phyloP scores from a whole-genome alignment of 2,888 invertebrate genomes.

The Flabesymbios commensalis region DNA sequence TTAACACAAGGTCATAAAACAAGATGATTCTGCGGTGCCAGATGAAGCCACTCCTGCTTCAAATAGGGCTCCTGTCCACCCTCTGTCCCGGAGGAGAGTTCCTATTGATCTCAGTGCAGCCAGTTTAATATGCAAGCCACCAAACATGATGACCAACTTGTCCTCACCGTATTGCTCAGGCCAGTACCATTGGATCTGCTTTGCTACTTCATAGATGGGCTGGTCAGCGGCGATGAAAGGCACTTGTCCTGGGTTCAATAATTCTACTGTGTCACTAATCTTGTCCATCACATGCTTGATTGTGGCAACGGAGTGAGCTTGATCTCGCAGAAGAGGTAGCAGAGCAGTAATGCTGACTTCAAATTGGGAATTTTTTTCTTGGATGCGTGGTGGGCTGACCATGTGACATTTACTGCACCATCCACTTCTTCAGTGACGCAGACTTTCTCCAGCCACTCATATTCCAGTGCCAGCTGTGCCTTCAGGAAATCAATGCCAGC shows the following conservation, averaged over 20 bases:
- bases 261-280: constrained; percentile 13
- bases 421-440: constrained; percentile 8
- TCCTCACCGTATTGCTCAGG: constrained; percentile 42
- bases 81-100: constrained; percentile 37
- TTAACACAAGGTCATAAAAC: too few species aligned
- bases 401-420: constrained; percentile 5
- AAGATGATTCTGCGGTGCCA: constrained; percentile 40
- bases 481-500: background rate
- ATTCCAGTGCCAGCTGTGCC: constrained; percentile 9
- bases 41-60: constrained; percentile 34
- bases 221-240: constrained; percentile 43
- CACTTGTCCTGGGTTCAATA: constrained; percentile 40
- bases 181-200: constrained; percentile 44
- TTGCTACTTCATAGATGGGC: constrained; percentile 44
- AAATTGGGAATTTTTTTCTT: constrained; percentile 1
- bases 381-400: constrained; percentile 20
- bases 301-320: constrained; percentile 18
- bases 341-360: constrained; percentile 16
- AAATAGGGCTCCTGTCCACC: constrained; percentile 33
- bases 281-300: constrained; percentile 25
- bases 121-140: constrained; percentile 49
- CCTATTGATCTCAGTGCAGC: constrained; percentile 40
- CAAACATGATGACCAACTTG: constrained; percentile 42
- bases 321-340: constrained; percentile 12
- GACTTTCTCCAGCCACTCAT: constrained; percentile 19